Base-by-base conservation (phyloP, 2,113 vertebrate genomes). In the Anoura caudifer region DNA sequence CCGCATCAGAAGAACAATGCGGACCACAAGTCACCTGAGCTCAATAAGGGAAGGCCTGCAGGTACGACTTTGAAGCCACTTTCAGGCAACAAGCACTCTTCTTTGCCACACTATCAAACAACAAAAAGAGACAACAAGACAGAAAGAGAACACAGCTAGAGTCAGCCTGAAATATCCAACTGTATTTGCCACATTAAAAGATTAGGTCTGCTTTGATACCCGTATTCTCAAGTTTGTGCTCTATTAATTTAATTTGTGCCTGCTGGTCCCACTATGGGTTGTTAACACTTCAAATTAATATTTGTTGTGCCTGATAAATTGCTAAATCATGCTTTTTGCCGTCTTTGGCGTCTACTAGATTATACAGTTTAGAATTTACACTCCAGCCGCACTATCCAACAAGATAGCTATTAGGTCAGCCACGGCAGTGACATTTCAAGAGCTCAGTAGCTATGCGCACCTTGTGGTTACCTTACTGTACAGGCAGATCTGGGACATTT, bases 281-380 rank as follows among this genome's bases (percentile, higher is more conserved):
- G 73, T 95, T 96, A 96, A 95, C 63, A 80, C 69, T 84, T 89
- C 43, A 87, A 93, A 95, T 90, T 95, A 95, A 93, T 90, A 87
- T 95, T 92, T 95, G 24, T 67, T 94, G 91, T 91, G 52, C 41
- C n/a, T 87, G 22, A 87, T 92, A 94, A 95, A 86, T 61, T 94
- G 84, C 14, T 85, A 69, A 92, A 61, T 73, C 94, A 20, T 65
- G 24, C 90, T 94, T n/a, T 85, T 92, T 91, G 87, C 96, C 54
- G 43, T 90, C 43, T 28, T 87, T 97, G 26, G 10, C 41, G 84
- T 28, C 52, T 88, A 75, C 59, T 70, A 43, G 50, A n/a, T 72
- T 86, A 82, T 36, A 50, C 5, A 72, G 52, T 77, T 76, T 45
- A 79, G 72, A 59, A 47, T 84, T 45, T 61, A 33, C 80, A 79